Percentiles rank a stretch among this genome's conserved stretches.
Conservation (phyloP, 2,113 vertebrate species). For the Chrysemys picta region DNA sequence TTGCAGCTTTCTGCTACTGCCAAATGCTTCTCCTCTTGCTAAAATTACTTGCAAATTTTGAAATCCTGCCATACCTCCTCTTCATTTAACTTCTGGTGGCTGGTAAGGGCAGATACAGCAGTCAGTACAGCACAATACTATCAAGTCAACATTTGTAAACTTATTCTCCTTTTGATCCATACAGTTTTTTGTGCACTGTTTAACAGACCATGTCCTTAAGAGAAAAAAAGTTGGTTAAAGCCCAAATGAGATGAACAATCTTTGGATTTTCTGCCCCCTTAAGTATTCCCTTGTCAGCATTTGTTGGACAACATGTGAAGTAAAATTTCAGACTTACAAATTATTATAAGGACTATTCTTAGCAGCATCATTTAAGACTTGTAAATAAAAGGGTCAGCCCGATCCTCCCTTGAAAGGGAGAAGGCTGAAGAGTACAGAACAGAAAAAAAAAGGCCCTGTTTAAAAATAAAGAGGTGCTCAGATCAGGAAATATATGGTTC, state of each 20-base stretch:
- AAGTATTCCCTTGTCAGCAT: background rate
- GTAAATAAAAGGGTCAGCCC: background rate
- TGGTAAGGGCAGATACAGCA: background rate
- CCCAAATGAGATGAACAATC: background rate
- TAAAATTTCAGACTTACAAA: background rate
- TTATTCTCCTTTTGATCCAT: background rate
- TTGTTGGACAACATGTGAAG: background rate
- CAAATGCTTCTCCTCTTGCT: background rate
- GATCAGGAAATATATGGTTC: background rate
- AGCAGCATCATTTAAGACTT: background rate
- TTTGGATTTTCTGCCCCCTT: background rate
- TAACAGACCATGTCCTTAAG: background rate
- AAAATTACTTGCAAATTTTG: background rate
- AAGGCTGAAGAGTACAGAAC: background rate
- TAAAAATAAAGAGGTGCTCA: background rate
- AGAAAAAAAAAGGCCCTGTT: background rate
- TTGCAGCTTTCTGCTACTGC: background rate
- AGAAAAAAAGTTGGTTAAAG: background rate
- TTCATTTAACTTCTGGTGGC: background rate
- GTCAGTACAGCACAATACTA: background rate
- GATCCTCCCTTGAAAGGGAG: background rate
- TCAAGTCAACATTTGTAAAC: background rate
- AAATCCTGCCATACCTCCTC: background rate
- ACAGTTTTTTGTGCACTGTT: background rate
- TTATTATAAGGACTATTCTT: background rate